Evolutionary conservation across 2,113 vertebrate genomes (phyloP).

Genomic region (Gavia stellata): DNA sequence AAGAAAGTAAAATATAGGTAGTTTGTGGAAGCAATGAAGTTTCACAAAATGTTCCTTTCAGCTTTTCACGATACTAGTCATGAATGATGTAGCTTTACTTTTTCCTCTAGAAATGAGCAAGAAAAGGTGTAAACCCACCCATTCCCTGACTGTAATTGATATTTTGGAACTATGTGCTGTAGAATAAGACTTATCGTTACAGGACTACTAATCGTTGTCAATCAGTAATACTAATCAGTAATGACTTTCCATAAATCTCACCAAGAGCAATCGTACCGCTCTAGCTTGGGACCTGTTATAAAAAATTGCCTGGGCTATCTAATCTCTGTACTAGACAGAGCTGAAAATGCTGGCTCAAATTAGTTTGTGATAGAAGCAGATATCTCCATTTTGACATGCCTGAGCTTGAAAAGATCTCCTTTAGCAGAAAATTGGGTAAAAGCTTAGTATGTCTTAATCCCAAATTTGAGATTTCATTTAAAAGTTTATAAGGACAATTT

Average conservation of each 20-base stretch:
- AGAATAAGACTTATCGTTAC: neutral
- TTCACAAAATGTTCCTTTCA: neutral
- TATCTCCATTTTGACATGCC: constrained; percentile 49
- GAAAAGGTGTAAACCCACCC: neutral
- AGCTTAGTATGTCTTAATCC: constrained; percentile 52
- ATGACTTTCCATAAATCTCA: constrained; percentile 48
- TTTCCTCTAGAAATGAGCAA: neutral
- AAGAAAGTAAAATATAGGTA: neutral
- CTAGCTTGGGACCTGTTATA: neutral
- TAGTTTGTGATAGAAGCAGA: constrained; percentile 55
- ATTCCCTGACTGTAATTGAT: constrained; percentile 5
- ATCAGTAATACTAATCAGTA: constrained; percentile 42
- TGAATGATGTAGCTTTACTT: neutral
- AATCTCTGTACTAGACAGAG: constrained; percentile 55
- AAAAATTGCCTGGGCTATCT: constrained; percentile 56
- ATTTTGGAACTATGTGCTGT: neutral
- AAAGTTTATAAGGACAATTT: constrained; percentile 19
- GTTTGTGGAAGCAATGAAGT: neutral
- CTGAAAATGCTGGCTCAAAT: constrained; percentile 60
- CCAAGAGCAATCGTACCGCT: neutral
- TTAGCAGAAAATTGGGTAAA: constrained; percentile 57
- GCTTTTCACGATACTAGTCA: neutral
- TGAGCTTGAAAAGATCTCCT: constrained; percentile 53
- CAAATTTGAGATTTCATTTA: constrained; percentile 33
- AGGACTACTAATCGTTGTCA: constrained; percentile 17